A percentile compares a stretch with the other conserved stretches of the same genome.
phyloP scores from a whole-genome alignment of 2,113 vertebrate species.

The Gnathonemus echidnorhynchus region DNA sequence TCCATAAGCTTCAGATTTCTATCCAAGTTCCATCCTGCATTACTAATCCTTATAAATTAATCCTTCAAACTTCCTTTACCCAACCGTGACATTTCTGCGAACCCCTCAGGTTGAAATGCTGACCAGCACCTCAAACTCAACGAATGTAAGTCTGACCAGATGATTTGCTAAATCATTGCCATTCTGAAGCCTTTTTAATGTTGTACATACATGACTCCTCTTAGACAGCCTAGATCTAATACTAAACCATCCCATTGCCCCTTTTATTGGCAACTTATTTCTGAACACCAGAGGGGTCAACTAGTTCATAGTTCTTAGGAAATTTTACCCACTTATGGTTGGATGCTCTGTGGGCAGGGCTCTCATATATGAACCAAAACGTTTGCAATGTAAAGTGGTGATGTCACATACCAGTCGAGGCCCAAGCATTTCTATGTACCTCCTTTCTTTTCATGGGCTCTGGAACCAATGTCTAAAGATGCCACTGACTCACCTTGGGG shows the following conservation, averaged over 20 bases:
- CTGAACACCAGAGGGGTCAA: not conserved
- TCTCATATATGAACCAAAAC: not conserved
- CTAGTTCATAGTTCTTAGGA: not conserved
- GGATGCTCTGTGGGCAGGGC: not conserved
- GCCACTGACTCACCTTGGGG: slow-evolving; percentile 67
- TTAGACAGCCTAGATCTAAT: not conserved
- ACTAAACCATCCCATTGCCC: not conserved
- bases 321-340: not conserved
- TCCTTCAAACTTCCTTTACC: not conserved
- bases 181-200: not conserved
- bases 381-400: no score
- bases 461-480: not conserved
- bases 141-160: not conserved
- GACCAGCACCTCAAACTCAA: not conserved
- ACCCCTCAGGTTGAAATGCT: not conserved
- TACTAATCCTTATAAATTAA: not conserved
- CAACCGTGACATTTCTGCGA: not conserved
- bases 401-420: not conserved
- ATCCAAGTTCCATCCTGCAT: not conserved
- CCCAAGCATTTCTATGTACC: not conserved
- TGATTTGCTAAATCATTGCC: not conserved
- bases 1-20: not conserved
- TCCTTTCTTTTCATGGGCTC: not conserved
- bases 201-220: not conserved
- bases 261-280: not conserved